Evolutionary conservation across 2,113 vertebrate species (phyloP).

Genomic region (Chroicocephalus ridibundus): DNA sequence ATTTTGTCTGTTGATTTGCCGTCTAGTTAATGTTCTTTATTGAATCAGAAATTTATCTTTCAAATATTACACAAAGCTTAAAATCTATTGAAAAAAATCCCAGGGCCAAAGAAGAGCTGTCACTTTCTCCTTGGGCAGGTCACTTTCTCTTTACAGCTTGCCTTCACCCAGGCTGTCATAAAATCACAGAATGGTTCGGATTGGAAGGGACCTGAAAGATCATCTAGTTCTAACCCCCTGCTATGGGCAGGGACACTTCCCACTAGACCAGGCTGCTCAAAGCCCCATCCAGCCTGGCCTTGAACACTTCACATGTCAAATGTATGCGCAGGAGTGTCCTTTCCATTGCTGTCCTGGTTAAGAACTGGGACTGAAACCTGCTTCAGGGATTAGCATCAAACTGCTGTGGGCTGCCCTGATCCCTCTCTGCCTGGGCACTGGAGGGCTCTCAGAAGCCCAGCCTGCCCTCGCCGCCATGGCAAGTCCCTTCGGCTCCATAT

Average conservation of each 20-base stretch:
- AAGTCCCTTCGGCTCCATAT: accelerated
- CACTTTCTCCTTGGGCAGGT: background rate
- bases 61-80: background rate
- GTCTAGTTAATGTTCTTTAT: background rate
- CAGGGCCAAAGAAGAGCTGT: background rate
- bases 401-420: background rate
- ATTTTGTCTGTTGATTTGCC: background rate
- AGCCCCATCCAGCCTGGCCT: too few species aligned
- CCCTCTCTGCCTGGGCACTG: background rate
- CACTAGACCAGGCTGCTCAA: too few species aligned
- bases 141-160: background rate
- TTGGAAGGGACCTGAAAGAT: too few species aligned
- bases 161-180: background rate
- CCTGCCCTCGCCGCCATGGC: accelerated
- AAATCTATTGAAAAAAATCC: background rate
- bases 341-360: background rate
- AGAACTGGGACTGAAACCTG: background rate
- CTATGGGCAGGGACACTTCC: too few species aligned
- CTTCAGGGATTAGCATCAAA: background rate
- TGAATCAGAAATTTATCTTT: background rate
- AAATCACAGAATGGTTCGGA: too few species aligned
- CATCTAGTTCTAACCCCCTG: too few species aligned
- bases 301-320: background rate
- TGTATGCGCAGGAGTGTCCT: background rate
- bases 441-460: background rate